Conservation (phyloP, 2,797 vertebrate genomes). For the Menidia menidia region DNA sequence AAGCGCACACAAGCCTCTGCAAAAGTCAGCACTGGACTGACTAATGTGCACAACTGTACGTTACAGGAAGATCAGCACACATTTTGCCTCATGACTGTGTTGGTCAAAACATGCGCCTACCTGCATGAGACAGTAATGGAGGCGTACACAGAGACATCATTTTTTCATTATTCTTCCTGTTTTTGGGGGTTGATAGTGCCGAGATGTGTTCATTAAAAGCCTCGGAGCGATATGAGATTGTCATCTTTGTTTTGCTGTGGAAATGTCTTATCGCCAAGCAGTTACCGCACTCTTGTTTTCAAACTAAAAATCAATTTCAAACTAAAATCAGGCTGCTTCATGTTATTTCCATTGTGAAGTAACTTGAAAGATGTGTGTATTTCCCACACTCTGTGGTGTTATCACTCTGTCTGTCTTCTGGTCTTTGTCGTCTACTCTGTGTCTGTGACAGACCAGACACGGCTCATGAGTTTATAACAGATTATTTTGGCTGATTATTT, state of each 20-base stretch:
- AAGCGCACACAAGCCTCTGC: conserved; percentile 25
- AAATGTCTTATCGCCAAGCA: conserved; percentile 8
- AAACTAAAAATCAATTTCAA: conserved; percentile 35
- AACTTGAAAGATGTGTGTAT: conserved; percentile 8
- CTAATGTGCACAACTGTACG: conserved; percentile 9
- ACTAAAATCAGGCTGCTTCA: not conserved
- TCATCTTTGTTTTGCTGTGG: not conserved
- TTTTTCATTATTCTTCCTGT: not conserved
- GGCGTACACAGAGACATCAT: not conserved
- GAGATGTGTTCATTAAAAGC: conserved; percentile 6
- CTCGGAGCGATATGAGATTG: conserved; percentile 1
- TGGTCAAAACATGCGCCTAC: conserved; percentile 12
- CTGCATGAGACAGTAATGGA: conserved; percentile 2
- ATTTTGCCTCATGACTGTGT: conserved; percentile 34
- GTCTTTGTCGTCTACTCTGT: conserved; percentile 11
- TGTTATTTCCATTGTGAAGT: conserved; percentile 15
- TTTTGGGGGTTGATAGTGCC: not conserved
- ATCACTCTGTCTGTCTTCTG: conserved; percentile 16
- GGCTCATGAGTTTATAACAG: not conserved
- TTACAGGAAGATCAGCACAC: conserved; percentile 42
- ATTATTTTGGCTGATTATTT: not conserved
- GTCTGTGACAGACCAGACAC: conserved; percentile 8
- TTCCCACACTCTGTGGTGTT: not conserved
- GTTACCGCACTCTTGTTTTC: conserved; percentile 10
- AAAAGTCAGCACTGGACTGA: conserved; percentile 12